Evolutionary conservation across 2,888 invertebrate genomes (phyloP).

Genomic region (Fragum fragum): DNA sequence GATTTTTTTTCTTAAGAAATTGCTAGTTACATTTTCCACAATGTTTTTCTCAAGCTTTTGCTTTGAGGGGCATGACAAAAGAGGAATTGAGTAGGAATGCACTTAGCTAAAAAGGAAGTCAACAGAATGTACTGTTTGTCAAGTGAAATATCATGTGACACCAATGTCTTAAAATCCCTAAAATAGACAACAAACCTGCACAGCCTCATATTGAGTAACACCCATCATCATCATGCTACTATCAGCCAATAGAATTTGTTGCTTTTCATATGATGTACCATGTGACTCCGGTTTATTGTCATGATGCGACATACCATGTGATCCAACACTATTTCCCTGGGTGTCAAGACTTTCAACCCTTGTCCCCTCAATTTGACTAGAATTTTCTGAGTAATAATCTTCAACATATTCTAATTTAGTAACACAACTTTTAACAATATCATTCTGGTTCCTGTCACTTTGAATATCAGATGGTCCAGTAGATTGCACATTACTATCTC

Average conservation of each 20-base stretch:
- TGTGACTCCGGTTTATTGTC: background rate
- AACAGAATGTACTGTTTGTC: no score
- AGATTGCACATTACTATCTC: conserved; percentile 26
- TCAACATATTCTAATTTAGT: conserved; percentile 51
- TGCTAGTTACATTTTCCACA: no score
- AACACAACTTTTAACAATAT: conserved; percentile 30
- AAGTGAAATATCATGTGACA: no score
- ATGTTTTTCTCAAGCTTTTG: no score
- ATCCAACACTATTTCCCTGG: conserved; percentile 3
- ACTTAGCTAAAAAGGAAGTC: no score
- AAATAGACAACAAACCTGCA: conserved; percentile 65
- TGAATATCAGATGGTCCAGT: conserved; percentile 18
- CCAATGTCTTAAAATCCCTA: no score
- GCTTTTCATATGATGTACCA: conserved; percentile 39
- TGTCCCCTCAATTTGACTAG: conserved; percentile 6
- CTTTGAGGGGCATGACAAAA: no score
- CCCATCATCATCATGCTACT: conserved; percentile 54
- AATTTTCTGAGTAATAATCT: conserved; percentile 56
- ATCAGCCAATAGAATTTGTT: conserved; percentile 49
- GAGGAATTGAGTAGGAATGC: no score
- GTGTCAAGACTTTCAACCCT: background rate
- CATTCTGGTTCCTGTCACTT: conserved; percentile 28
- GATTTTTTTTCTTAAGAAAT: no score
- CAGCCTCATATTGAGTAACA: conserved; percentile 74
- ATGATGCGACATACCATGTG: no score